Evolutionary conservation across 2,888 invertebrate species (phyloP), one percentile per base, ranked within the genome.

Genomic region (Lithophane socia): DNA sequence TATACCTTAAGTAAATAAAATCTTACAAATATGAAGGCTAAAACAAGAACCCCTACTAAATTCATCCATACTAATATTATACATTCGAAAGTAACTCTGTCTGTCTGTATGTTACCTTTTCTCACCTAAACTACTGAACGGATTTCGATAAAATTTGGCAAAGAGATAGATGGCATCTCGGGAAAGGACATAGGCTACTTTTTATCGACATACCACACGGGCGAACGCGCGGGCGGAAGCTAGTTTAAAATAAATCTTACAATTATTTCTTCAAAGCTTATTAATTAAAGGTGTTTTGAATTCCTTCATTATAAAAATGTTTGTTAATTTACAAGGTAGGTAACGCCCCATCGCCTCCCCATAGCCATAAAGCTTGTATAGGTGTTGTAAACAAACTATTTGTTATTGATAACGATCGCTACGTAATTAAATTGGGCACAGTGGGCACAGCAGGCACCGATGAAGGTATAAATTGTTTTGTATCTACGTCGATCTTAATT

Each of bases 381-480:
- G 73, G 74, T 67, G 70, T 75, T 73, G 83, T 79, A 83, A 87
- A 87, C 80, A 83, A 87, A 88, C 88, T 88, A 84, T 88, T 87
- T 82, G 83, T 88, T 82, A 88, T 83, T 83, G 89, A 87, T 88
- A 86, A 83, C 75, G 75, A 88, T 88, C 86, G 56, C 69, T 65
- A 52, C 78, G 83, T 88, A 87, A 89, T 88, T 88, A 82, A 88
- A 88, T 88, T 88, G 87, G 85, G 78, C 75, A 83, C 82, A 77
- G 88, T 86, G 72, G 83, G 82, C 87, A 70, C 78, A 80, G 82
- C 79, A 79, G 75, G 75, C 72, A 18, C 72, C 85, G 83, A 88
- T 88, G 86, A 88, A 88, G 89, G 83, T 85, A 88, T 88, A 88
- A 88, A 88, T 88, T 88, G 87, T 88, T 84, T 86, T 86, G 60